Base-by-base conservation (phyloP, 2,113 vertebrate species). In the Lophotis ruficrista region DNA sequence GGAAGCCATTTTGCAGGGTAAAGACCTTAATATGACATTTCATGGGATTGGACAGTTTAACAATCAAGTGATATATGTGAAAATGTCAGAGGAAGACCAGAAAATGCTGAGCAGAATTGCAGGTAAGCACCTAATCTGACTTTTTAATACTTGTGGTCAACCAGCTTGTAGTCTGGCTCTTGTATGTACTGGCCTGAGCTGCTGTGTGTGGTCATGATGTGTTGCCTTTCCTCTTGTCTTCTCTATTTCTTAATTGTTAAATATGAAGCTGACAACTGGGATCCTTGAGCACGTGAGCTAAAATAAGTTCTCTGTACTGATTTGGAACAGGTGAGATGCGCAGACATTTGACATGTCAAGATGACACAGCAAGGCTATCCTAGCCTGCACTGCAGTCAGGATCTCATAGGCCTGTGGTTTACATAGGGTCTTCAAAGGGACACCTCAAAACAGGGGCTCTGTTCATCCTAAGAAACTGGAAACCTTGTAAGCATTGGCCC, bases 41-140 rank as follows among this genome's bases (percentile, higher is more conserved):
- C 91, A 91, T 33, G 96, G 90, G 33, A 91, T 96, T n/a, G 91
- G 94, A 21, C 75, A 79, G 56, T 97, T 97, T 80, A 94, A 96
- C 48, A 95, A 95, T 48, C 72, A 93, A 89, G 92, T 96, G 27
- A 35, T 95, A 8, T 97, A 96, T 23, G 57, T 97, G 75, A 97
- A 96, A 95, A 88, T 96, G 71, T 71, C 54, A 48, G 94, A 96
- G 23, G 70, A 95, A 82, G 65, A 88, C 13, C 93, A 96, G 54
- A 41, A 82, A 47, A 82, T 6, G 1, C 65, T 97, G 56, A 90
- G 21, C 31, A 90, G 65, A 94, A 89, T 96, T 95, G 89, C 92
- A 79, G 95, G 96, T 75, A 61, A 62, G 82, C 50, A 43, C 10
- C 58, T 25, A 35, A 73, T 1, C 5, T 33, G n/a, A 21, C 58